Evolutionary conservation across 2,888 invertebrate genomes (phyloP).

Genomic region (Aphelenchoides bicaudatus): DNA sequence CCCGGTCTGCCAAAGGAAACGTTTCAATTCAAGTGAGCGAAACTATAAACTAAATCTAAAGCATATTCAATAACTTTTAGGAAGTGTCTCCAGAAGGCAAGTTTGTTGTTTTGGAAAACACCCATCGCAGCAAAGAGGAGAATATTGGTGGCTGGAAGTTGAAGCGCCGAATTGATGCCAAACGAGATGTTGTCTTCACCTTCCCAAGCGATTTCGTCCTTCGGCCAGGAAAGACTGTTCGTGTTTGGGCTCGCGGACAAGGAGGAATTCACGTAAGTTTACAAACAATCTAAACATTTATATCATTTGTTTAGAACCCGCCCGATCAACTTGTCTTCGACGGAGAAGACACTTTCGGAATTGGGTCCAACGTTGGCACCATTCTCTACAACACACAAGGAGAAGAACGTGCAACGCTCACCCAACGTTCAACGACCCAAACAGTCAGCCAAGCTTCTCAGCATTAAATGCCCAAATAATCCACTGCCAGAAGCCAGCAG

Average conservation of each 20-base stretch:
- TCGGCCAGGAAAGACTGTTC: slow-evolving; percentile 43
- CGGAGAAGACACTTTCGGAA: slow-evolving; percentile 59
- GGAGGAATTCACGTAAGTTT: too few relatives aligned
- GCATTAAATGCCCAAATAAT: too few relatives aligned
- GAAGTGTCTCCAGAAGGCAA: slow-evolving; percentile 65
- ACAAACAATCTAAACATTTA: background rate
- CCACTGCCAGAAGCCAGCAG: too few relatives aligned
- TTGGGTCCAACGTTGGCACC: slow-evolving; percentile 59
- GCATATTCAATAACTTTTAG: slow-evolving; percentile 51
- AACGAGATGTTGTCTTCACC: slow-evolving; percentile 51
- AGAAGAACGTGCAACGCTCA: slow-evolving; percentile 60
- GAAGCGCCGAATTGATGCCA: slow-evolving; percentile 52
- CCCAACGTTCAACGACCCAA: slow-evolving; percentile 42
- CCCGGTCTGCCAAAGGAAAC: slow-evolving; percentile 64
- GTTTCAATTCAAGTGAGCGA: slow-evolving; percentile 62
- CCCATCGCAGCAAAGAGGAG: slow-evolving; percentile 61
- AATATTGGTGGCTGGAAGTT: slow-evolving; percentile 61
- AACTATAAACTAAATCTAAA: slow-evolving; percentile 19
- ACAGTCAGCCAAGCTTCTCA: background rate
- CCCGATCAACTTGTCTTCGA: slow-evolving; percentile 59
- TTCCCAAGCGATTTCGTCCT: slow-evolving; percentile 48
- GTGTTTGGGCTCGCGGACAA: slow-evolving; percentile 31
- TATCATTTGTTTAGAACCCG: slow-evolving; percentile 42
- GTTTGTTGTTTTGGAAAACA: slow-evolving; percentile 65
- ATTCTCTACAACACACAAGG: slow-evolving; percentile 60